Base-by-base conservation (phyloP, 2,888 invertebrate species). In the Toxonevra muliebris region DNA sequence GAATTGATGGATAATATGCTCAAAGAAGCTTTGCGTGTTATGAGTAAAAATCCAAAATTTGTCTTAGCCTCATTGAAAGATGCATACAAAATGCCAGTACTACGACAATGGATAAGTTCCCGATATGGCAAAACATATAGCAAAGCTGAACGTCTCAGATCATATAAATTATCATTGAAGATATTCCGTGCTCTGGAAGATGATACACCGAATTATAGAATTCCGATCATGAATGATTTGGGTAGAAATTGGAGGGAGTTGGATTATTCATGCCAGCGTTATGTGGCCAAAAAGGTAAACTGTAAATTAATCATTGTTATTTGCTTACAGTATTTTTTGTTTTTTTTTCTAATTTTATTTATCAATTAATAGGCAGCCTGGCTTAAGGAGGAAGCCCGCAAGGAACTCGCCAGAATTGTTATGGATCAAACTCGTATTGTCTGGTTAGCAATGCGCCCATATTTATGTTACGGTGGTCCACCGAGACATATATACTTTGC, bases 51-150 rank as follows among this genome's bases (percentile, higher is more conserved):
- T 64, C 77, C 77, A 1, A 77, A 81, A 50, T 83, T 69, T 68
- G 83, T 84, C 0, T 69, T 84, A n/a, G 84, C 82, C n/a, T 71
- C 78, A 2, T 61, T 84, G 30, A 83, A 83, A 8, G 71, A 79
- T 19, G 74, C 77, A 0, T 73, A 82, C 68, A 79, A 80, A 41
- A 20, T 79, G 41, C 82, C 82, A 8, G 57, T 76, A 1, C 61
- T 84, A 2, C 74, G 75, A 15, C 77, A 79, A 62, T 84, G 81
- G 80, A 73, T 82, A 0, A 75, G 73, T 30, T 72, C 75, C 5
- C 78, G 84, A 11, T 83, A 76, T 59, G 82, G 83, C 20, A 76
- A 79, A 40, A 57, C 68, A 1, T 81, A 78, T 73, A 2, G 67
- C 70, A 2, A 52, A 67, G 3, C n/a, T n/a, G 77, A 81, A 43